These are phyloP conservation scores for Notothenia rossii DNA, from an alignment of 2,113 vertebrate genomes.

Conservation along the genomic window DNA sequence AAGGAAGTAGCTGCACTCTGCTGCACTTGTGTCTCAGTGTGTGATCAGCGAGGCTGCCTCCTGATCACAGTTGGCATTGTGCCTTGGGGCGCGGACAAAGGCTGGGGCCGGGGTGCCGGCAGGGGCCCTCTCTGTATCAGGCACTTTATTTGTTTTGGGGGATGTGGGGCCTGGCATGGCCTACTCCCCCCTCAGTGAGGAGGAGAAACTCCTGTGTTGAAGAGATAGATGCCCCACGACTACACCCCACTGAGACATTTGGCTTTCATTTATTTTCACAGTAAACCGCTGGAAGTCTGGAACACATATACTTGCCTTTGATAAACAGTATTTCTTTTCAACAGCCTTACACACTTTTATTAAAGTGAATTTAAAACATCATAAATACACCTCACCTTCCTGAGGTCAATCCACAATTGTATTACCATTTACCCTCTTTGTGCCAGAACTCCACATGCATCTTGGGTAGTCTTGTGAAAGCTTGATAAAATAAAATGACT, in stretches of 20 bases:
- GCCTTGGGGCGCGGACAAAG: slow-evolving; percentile 68
- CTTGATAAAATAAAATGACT: neutral
- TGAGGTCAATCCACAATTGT: neutral
- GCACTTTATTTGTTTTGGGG: slow-evolving; percentile 77
- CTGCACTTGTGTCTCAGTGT: slow-evolving; percentile 58
- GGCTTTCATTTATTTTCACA: slow-evolving; percentile 62
- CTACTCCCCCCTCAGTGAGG: slow-evolving; percentile 46
- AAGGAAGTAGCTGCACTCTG: slow-evolving; percentile 55
- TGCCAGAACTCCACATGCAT: neutral
- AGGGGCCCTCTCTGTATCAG: slow-evolving; percentile 72
- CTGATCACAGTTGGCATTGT: slow-evolving; percentile 72
- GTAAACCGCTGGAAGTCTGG: slow-evolving; percentile 48
- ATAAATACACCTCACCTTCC: neutral
- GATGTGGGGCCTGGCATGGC: slow-evolving; percentile 44
- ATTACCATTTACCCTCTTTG: neutral
- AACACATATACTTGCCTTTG: slow-evolving; percentile 41
- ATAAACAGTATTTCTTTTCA: slow-evolving; percentile 30
- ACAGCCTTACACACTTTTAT: slow-evolving; percentile 6
- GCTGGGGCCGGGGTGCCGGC: slow-evolving; percentile 48
- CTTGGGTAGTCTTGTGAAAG: neutral
- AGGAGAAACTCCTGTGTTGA: slow-evolving; percentile 63
- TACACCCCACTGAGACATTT: slow-evolving; percentile 69
- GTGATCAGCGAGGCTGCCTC: slow-evolving; percentile 68
- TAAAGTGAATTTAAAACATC: neutral
- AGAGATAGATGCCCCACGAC: slow-evolving; percentile 48